phyloP scores from a whole-genome alignment of 2,113 vertebrate genomes.

The Phycodurus eques region DNA sequence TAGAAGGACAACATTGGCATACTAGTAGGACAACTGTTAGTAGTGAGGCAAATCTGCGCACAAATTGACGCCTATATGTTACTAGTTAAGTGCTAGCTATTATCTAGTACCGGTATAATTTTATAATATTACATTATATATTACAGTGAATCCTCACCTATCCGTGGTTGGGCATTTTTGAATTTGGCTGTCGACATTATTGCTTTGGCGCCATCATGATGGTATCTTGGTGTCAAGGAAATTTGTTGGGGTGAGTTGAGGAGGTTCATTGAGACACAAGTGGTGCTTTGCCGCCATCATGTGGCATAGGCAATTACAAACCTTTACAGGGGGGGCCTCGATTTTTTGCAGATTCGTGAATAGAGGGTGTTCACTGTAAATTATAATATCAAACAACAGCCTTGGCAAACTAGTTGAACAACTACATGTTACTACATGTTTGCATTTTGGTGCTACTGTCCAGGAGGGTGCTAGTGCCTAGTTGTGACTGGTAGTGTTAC shows the following conservation, averaged over 20 bases:
- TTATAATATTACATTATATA: neutral
- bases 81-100: neutral
- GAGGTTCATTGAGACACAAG: neutral
- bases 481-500: neutral
- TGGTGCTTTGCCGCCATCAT: neutral
- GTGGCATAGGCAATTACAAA: neutral
- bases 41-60: neutral
- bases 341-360: neutral
- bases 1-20: neutral
- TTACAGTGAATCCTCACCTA: neutral
- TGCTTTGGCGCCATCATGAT: neutral
- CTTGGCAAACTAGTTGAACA: neutral
- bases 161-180: too few relatives aligned
- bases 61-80: neutral
- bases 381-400: neutral
- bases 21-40: neutral
- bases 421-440: neutral
- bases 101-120: neutral
- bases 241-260: neutral
- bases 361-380: too few relatives aligned
- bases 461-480: too few relatives aligned
- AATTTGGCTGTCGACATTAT: neutral
- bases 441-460: too few relatives aligned
- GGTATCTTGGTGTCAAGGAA: neutral
- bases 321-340: neutral